Evolutionary conservation across 2,888 invertebrate species (phyloP), one percentile per base, ranked within the genome.

Genomic region (Epirrita christyi): DNA sequence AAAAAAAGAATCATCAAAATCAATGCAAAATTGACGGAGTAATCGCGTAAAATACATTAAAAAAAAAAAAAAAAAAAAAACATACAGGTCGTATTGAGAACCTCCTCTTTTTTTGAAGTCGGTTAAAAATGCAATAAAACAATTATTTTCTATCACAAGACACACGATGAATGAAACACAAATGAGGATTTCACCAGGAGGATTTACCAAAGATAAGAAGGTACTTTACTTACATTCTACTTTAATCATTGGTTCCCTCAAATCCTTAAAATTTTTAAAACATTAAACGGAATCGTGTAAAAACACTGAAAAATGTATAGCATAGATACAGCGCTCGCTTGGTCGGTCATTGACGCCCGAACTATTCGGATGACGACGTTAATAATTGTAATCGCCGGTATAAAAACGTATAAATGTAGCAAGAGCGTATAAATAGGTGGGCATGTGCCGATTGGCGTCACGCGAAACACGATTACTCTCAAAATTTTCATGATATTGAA

Each of bases 271-370:
- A 34, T 45, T 46, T 36, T 36, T 6, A n/a, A 11, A 2, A n/a
- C 36, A 36, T n/a, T 36, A n/a, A 36, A n/a, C 9, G 8, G 8
- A 32, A 38, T 10, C 37, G 15, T 47, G 38, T 41, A 53, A 45
- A 36, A 9, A 6, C 36, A n/a, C 11, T 14, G 5, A 37, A 15
- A 45, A 38, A 37, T 34, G 5, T 47, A 38, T 40, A 29, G 27
- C 34, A 37, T 27, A 34, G 42, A 9, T 41, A 51, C 28, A 28
- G 38, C 2, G 34, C 14, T 48, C 34, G 37, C 10, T 42, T 27
- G 32, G 13, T 6, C 52, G 66, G 66, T 66, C 66, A 62, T 62
- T 66, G 66, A 66, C 66, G 60, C 50, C 55, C 14, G 58, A 58
- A 61, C 47, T 56, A 58, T 61, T 59, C 55, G 37, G 43, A 41